phyloP scores from a whole-genome alignment of 2,888 invertebrate species.

The Pharmacophagus antenor region DNA sequence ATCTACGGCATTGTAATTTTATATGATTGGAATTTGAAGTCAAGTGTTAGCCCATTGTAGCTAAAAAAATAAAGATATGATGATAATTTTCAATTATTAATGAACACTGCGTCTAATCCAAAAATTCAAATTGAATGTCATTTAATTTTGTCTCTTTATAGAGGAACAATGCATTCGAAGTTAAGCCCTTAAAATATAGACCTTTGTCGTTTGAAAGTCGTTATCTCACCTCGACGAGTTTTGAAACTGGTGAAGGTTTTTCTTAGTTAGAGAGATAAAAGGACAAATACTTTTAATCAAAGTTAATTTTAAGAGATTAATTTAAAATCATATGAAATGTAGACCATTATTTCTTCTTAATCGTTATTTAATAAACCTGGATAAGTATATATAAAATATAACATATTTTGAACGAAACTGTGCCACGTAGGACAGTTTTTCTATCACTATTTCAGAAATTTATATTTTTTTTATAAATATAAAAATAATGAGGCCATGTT shows the following conservation, averaged over 20 bases:
- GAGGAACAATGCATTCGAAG: conserved; percentile 1
- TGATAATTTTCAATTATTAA: background rate
- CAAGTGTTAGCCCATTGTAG: too few relatives aligned
- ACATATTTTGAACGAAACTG: background rate
- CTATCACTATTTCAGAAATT: background rate
- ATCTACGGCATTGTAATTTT: too few relatives aligned
- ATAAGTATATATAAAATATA: too few relatives aligned
- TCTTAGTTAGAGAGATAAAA: conserved; percentile 14
- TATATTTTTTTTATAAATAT: background rate
- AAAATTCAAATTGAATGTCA: background rate
- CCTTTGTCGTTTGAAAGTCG: conserved; percentile 11
- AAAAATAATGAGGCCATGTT: background rate
- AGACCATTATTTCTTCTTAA: background rate
- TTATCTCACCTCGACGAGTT: conserved; percentile 20
- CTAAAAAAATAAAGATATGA: background rate
- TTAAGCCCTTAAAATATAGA: conserved; percentile 7
- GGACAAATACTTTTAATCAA: conserved; percentile 18
- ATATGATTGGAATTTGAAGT: too few relatives aligned
- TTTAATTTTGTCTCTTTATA: background rate
- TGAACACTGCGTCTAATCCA: background rate
- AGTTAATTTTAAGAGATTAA: conserved; percentile 8
- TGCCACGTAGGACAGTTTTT: too few relatives aligned
- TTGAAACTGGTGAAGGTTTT: conserved; percentile 15
- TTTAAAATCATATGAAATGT: background rate
- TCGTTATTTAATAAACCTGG: too few relatives aligned